Base-by-base conservation (phyloP, 1,140 invertebrate genomes). In the Bombus breviceps region DNA sequence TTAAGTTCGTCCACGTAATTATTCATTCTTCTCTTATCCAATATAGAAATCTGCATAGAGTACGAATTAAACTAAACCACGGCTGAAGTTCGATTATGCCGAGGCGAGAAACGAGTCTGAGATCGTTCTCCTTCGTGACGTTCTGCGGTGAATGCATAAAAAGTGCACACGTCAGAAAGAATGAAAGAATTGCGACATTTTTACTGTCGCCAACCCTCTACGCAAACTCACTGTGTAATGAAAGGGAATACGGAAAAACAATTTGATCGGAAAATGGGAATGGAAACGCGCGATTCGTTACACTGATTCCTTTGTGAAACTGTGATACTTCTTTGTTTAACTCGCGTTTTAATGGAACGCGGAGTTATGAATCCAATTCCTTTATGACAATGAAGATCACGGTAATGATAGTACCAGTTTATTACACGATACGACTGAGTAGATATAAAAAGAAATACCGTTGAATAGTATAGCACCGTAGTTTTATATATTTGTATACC, bases 211-310 rank as follows among this genome's bases (percentile, higher is more conserved):
- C 47, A 5, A n/a, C 6, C 43, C 28, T 28, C 68, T 43, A 73
- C 69, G 69, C 39, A 81, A 81, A 73, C 53, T 34, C 57, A 25
- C 69, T 32, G 68, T 32, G 13, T 73, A 62, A 81, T 81, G 80
- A 81, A 81, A 81, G 68, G 22, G 13, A 59, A 12, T 47, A 57
- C 69, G 79, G 68, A 62, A 43, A 81, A 81, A 81, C 53, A 59
- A n/a, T 73, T 81, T 18, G 37, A 53, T 34, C 22, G 80, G 47
- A 32, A 79, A 73, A 71, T 80, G 43, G 72, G 25, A 76, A 64
- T 59, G 59, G 9, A 22, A 41, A 22, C 79, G 13, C 32, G 22
- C 37, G 37, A 73, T 73, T 81, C 68, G 78, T 71, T 57, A 3
- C 10, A 25, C 22, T 3, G 68, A 69, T 69, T n/a, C 41, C 39